Evolutionary conservation across 2,113 vertebrate species (phyloP).

Genomic region (Lycaon pictus): DNA sequence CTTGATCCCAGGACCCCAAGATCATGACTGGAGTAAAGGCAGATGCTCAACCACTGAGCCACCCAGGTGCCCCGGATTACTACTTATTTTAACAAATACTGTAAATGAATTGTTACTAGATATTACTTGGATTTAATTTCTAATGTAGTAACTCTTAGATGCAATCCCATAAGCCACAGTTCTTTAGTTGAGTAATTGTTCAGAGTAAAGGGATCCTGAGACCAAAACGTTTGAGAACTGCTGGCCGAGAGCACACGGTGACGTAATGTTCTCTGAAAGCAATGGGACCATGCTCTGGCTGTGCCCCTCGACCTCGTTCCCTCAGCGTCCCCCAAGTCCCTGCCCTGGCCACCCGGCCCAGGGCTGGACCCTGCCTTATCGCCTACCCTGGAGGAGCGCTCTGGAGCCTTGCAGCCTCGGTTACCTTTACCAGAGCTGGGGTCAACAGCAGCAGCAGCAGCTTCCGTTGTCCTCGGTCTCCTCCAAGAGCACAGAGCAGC

Average conservation of each 20-base stretch:
- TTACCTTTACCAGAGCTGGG: neutral
- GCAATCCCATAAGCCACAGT: too few relatives aligned
- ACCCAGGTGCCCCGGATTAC: neutral
- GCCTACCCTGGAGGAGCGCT: neutral
- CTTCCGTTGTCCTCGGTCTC: neutral
- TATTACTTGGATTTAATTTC: neutral
- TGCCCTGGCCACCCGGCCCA: neutral
- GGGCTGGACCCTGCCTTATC: neutral
- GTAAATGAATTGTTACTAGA: neutral
- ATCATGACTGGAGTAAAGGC: too few relatives aligned
- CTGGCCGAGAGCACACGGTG: neutral
- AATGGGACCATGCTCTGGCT: too few relatives aligned
- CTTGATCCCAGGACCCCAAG: too few relatives aligned
- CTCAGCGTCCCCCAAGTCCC: fast-evolving
- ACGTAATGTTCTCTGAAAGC: fast-evolving
- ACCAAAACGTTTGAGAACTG: neutral
- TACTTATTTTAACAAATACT: neutral
- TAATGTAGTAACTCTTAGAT: neutral
- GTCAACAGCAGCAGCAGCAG: neutral
- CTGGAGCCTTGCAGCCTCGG: neutral
- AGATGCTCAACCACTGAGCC: too few relatives aligned
- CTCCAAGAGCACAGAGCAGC: neutral
- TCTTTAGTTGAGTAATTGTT: neutral
- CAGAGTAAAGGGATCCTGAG: neutral
- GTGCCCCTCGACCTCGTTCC: neutral